Conservation (phyloP, 2,797 vertebrate species). For the Spinibarbus caldwelli region DNA sequence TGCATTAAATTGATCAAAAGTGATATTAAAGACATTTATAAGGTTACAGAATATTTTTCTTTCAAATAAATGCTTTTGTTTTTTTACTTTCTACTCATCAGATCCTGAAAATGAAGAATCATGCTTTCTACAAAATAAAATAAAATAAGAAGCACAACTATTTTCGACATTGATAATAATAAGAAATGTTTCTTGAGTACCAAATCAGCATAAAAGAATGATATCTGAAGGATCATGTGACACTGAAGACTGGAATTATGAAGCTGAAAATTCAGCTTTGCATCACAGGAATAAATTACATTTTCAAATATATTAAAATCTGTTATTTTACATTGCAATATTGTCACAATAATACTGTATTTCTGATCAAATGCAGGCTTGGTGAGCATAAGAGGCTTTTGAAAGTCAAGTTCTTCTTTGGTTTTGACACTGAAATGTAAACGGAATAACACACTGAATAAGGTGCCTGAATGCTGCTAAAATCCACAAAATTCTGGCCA, state of each 20-base stretch:
- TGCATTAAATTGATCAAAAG: background rate
- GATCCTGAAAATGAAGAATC: background rate
- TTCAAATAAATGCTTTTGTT: background rate
- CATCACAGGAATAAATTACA: background rate
- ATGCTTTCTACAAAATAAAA: too few relatives aligned
- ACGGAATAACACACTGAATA: background rate
- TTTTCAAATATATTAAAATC: background rate
- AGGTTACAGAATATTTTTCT: background rate
- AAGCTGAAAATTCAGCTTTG: background rate
- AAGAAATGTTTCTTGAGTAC: background rate
- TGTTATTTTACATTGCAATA: background rate
- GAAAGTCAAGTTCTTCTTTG: background rate
- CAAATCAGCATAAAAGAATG: background rate
- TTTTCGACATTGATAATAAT: background rate
- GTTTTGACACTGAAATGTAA: background rate
- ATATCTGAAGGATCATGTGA: background rate
- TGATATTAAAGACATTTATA: background rate
- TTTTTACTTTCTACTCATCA: background rate
- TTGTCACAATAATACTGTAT: background rate
- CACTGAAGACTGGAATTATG: background rate
- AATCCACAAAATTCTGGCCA: background rate
- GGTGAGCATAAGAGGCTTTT: background rate
- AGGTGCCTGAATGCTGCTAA: background rate
- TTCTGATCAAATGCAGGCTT: background rate
- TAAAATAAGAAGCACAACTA: background rate